Evolutionary conservation across 2,797 vertebrate genomes (phyloP).

Genomic region (Tapirus indicus): DNA sequence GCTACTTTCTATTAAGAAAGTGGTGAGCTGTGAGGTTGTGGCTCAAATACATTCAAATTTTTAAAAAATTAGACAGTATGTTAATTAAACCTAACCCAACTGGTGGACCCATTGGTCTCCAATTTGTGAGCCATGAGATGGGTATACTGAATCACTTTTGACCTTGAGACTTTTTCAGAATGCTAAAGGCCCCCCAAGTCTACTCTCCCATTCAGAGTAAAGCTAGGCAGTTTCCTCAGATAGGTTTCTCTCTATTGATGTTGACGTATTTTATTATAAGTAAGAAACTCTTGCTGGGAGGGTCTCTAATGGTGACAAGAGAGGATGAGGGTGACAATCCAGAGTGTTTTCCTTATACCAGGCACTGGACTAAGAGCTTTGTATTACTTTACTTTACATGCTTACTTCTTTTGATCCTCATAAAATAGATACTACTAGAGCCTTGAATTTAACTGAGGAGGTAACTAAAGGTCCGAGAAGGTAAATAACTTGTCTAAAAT

Average conservation of each 20-base stretch:
- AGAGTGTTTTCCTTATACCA: neutral
- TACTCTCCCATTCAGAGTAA: neutral
- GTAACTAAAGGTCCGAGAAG: neutral
- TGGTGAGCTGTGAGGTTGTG: neutral
- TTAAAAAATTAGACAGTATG: neutral
- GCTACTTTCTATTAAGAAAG: neutral
- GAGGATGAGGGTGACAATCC: neutral
- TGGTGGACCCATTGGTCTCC: neutral
- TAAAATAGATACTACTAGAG: neutral
- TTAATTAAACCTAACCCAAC: neutral
- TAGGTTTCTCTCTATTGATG: neutral
- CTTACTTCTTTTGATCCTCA: neutral
- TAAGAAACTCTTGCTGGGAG: neutral
- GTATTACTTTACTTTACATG: neutral
- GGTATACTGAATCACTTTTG: neutral
- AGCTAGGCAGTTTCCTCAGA: neutral
- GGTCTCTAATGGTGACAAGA: neutral
- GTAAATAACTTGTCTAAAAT: neutral
- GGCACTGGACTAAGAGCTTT: neutral
- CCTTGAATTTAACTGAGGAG: neutral
- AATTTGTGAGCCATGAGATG: neutral
- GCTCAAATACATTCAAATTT: neutral
- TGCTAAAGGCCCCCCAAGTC: neutral
- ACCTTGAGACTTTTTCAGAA: neutral
- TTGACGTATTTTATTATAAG: neutral